phyloP scores from a whole-genome alignment of 2,113 vertebrate species.

The Neotragus pygmaeus region DNA sequence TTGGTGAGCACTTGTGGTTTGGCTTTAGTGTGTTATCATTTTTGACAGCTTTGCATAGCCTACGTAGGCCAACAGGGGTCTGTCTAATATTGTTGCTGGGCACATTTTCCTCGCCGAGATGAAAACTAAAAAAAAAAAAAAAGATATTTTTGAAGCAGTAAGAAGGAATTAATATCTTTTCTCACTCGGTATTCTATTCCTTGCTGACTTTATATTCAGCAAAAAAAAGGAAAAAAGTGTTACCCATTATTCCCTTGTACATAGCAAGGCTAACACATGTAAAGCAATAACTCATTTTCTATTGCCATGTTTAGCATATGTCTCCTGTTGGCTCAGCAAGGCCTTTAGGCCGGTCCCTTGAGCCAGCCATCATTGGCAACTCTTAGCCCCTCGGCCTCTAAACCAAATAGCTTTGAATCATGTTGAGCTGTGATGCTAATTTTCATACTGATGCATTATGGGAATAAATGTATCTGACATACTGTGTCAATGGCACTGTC shows the following conservation, averaged over 20 bases:
- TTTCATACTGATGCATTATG: constrained; percentile 95
- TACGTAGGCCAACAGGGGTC: constrained; percentile 87
- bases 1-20: constrained; percentile 81
- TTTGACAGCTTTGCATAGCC: constrained; percentile 87
- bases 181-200: constrained; percentile 79
- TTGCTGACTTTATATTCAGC: constrained; percentile 83
- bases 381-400: constrained; percentile 87
- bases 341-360: constrained; percentile 91
- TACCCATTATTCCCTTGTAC: constrained; percentile 88
- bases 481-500: constrained; percentile 90
- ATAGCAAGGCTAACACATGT: constrained; percentile 88
- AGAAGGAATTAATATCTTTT: constrained; percentile 84
- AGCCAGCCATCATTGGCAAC: constrained; percentile 83
- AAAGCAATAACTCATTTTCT: constrained; percentile 91
- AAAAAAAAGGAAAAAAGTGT: constrained; percentile 70
- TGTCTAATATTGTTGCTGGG: constrained; percentile 88
- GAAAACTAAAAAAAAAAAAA: constrained; percentile 74
- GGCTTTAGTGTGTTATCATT: constrained; percentile 83
- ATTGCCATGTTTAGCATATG: constrained; percentile 89
- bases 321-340: constrained; percentile 89
- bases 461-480: constrained; percentile 98
- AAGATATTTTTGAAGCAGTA: constrained; percentile 81
- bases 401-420: constrained; percentile 95
- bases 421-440: constrained; percentile 92
- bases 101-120: constrained; percentile 82